Evolutionary conservation across 2,797 vertebrate genomes (phyloP).

Genomic region (Cossypha caffra): DNA sequence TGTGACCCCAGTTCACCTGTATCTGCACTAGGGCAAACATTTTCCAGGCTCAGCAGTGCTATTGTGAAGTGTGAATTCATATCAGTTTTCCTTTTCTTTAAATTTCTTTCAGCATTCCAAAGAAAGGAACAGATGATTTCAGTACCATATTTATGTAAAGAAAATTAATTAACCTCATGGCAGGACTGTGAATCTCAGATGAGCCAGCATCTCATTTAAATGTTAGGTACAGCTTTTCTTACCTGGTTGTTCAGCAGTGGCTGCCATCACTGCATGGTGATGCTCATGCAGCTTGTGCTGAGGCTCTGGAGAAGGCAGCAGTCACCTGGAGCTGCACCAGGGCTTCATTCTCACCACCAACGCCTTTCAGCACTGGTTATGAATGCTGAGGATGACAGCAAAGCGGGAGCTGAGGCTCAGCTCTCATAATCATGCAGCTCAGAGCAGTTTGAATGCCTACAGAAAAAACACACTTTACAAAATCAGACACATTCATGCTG

Average conservation of each 20-base stretch:
- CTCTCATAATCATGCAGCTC: neutral
- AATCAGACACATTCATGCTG: conserved; percentile 14
- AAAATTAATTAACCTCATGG: conserved; percentile 23
- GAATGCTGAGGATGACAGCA: neutral
- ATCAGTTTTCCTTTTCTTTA: neutral
- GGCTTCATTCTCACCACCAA: neutral
- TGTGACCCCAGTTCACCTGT: neutral
- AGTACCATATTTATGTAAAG: neutral
- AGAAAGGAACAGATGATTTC: neutral
- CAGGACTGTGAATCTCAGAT: neutral
- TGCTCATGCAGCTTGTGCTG: fast-evolving
- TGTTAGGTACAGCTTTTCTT: neutral
- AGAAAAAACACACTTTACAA: conserved; percentile 23
- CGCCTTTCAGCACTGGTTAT: neutral
- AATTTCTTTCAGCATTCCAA: neutral
- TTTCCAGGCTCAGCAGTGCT: neutral
- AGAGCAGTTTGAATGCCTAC: neutral
- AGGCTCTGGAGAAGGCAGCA: neutral
- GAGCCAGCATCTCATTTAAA: conserved; percentile 5
- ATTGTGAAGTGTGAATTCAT: neutral
- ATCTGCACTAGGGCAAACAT: neutral
- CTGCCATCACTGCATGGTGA: neutral
- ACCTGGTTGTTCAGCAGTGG: neutral
- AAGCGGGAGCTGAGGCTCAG: neutral
- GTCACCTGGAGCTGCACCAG: neutral